These are phyloP conservation scores for Sebastes diaconus DNA, from an alignment of 2,797 vertebrate species.

Conservation along the genomic window DNA sequence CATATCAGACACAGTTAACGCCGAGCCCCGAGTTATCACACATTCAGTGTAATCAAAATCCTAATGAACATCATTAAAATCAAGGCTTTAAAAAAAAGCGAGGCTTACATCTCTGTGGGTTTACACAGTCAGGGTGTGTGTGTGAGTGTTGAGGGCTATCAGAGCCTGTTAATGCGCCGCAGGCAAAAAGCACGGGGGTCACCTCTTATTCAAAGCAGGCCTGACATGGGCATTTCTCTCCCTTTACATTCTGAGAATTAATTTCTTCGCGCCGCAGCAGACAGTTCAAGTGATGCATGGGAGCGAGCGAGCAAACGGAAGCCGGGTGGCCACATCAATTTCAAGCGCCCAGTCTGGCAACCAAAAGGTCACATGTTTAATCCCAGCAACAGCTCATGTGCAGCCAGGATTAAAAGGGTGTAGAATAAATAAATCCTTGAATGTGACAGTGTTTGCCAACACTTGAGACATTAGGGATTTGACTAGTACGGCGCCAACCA, in stretches of 20 bases:
- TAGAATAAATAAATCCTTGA: conserved; percentile 6
- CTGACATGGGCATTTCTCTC: conserved; percentile 49
- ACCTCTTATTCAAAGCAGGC: conserved; percentile 58
- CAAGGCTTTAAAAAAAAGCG: conserved; percentile 47
- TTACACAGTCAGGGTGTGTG: conserved; percentile 22
- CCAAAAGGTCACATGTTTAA: conserved; percentile 67
- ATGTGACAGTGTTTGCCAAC: conserved; percentile 7
- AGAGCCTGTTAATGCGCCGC: conserved; percentile 34
- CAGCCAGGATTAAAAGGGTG: conserved; percentile 46
- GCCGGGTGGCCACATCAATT: conserved; percentile 55
- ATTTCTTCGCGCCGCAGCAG: conserved; percentile 37
- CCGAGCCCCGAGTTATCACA: conserved; percentile 54
- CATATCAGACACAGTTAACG: conserved; percentile 61
- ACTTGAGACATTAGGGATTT: not conserved
- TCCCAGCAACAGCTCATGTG: conserved; percentile 44
- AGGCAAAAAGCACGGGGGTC: conserved; percentile 51
- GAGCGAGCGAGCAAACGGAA: not conserved
- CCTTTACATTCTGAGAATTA: conserved; percentile 52
- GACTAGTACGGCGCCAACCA: not conserved
- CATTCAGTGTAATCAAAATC: conserved; percentile 63
- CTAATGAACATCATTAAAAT: conserved; percentile 72
- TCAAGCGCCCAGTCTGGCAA: conserved; percentile 24
- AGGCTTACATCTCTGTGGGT: conserved; percentile 42
- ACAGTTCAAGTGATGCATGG: conserved; percentile 31
- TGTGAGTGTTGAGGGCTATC: conserved; percentile 24